A percentile compares a stretch with the other conserved stretches of the same genome.
Conservation (phyloP, 2,797 vertebrate genomes). For the Rhodeus uyekii region DNA sequence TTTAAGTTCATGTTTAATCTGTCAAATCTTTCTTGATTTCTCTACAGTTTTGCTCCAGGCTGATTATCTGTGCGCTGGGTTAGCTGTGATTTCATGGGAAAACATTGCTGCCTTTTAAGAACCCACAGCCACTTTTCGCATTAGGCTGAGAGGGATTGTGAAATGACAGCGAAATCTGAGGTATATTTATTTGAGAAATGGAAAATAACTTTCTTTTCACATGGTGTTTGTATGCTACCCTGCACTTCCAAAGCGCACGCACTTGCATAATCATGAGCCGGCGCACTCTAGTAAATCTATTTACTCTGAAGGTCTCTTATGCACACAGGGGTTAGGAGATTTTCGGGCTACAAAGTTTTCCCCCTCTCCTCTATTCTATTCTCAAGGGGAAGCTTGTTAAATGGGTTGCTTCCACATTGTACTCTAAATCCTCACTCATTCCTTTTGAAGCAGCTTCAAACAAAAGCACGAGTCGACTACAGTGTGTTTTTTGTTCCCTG, state of each 20-base stretch:
- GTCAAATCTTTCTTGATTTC: slow-evolving; percentile 56
- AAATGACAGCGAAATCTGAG: slow-evolving; percentile 55
- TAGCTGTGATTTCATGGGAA: slow-evolving; percentile 37
- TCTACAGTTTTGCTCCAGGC: slow-evolving; percentile 55
- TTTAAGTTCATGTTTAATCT: slow-evolving; percentile 62
- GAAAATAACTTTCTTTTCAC: slow-evolving; percentile 39
- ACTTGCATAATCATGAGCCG: slow-evolving; percentile 34
- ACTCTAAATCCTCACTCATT: slow-evolving; percentile 67
- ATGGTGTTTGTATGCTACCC: slow-evolving; percentile 11
- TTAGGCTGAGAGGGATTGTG: slow-evolving; percentile 62
- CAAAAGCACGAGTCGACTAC: slow-evolving; percentile 66
- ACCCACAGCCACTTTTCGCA: slow-evolving; percentile 64
- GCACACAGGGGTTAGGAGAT: slow-evolving; percentile 19
- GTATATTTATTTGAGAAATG: slow-evolving; percentile 27
- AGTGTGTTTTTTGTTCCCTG: slow-evolving; percentile 81
- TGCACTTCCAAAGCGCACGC: neutral
- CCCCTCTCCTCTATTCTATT: slow-evolving; percentile 33
- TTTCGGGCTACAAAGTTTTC: slow-evolving; percentile 35
- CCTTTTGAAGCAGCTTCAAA: slow-evolving; percentile 83
- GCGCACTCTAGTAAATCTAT: slow-evolving; percentile 32
- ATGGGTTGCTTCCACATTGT: slow-evolving; percentile 73
- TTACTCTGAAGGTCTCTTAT: slow-evolving; percentile 14
- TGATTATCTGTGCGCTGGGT: slow-evolving; percentile 57
- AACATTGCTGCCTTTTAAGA: slow-evolving; percentile 57
- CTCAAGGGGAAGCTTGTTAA: slow-evolving; percentile 65